These are phyloP conservation scores for Chironomus tentans DNA, from an alignment of 2,888 invertebrate genomes.

Conservation along the genomic window DNA sequence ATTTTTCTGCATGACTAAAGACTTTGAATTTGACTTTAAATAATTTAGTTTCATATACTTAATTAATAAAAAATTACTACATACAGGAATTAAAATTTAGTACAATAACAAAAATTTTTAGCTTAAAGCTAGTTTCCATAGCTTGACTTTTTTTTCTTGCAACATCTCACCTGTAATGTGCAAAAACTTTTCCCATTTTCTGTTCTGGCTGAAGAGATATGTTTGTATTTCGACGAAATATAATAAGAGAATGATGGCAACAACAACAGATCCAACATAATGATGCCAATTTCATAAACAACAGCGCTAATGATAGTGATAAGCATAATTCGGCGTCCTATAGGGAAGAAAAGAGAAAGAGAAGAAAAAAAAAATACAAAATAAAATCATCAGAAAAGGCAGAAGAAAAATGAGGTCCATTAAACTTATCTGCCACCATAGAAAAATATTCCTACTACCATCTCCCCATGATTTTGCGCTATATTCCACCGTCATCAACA, in stretches of 20 bases:
- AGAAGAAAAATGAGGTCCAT: background rate
- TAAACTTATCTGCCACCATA: background rate
- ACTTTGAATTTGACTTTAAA: no score
- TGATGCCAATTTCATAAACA: slow-evolving; percentile 54
- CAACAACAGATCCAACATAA: slow-evolving; percentile 60
- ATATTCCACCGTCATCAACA: no score
- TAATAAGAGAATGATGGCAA: slow-evolving; percentile 53
- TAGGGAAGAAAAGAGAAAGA: slow-evolving; percentile 17
- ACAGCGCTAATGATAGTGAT: slow-evolving; percentile 52
- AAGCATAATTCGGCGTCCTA: slow-evolving; percentile 53
- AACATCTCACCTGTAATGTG: slow-evolving; percentile 37
- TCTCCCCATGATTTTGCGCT: no score
- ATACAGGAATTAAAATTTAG: no score
- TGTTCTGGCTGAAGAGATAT: slow-evolving; percentile 43
- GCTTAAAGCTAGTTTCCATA: no score
- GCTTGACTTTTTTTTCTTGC: background rate
- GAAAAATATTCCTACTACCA: background rate
- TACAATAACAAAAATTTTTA: no score
- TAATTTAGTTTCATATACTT: no score
- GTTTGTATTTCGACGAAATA: slow-evolving; percentile 44
- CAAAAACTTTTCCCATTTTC: slow-evolving; percentile 40
- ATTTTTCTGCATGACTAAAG: no score
- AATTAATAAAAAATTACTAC: no score
- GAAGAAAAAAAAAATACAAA: background rate
- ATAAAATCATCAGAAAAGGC: background rate